A percentile compares a stretch with the other conserved stretches of the same genome.
phyloP scores from a whole-genome alignment of 2,113 vertebrate genomes.

The Nycticebus coucang region DNA sequence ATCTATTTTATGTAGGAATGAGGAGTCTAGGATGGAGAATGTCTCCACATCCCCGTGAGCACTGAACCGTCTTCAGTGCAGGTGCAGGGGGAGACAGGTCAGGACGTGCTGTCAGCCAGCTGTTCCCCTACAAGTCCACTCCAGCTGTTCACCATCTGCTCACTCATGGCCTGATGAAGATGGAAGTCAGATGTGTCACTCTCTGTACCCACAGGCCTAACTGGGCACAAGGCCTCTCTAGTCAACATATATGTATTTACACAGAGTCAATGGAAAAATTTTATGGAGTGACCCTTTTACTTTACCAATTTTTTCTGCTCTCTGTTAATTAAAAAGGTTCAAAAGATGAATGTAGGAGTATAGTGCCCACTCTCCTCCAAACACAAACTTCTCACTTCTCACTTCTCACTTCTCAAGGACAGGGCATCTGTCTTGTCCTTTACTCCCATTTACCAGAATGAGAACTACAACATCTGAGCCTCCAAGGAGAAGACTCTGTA shows the following conservation, averaged over 20 bases:
- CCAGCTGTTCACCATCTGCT: too few relatives aligned
- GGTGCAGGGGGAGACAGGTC: too few relatives aligned
- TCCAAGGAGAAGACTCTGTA: background rate
- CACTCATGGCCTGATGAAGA: background rate
- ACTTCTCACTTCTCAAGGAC: background rate
- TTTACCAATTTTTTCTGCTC: background rate
- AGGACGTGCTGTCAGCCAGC: background rate
- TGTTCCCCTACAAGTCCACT: background rate
- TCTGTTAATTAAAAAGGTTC: background rate
- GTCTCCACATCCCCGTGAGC: too few relatives aligned
- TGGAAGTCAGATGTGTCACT: background rate
- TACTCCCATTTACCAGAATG: background rate
- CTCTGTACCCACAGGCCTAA: background rate
- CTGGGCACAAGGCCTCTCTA: background rate
- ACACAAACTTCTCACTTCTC: background rate
- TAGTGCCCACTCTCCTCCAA: background rate
- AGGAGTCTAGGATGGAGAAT: too few relatives aligned
- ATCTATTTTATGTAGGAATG: too few relatives aligned
- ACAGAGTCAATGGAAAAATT: background rate
- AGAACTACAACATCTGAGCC: background rate
- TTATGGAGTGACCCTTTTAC: background rate
- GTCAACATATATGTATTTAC: background rate
- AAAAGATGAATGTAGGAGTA: background rate
- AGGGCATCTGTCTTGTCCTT: background rate
- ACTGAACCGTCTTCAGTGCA: too few relatives aligned